A percentile compares a stretch with the other conserved stretches of the same genome.
phyloP scores from a whole-genome alignment of 2,113 vertebrate species.

The Pagrus major region DNA sequence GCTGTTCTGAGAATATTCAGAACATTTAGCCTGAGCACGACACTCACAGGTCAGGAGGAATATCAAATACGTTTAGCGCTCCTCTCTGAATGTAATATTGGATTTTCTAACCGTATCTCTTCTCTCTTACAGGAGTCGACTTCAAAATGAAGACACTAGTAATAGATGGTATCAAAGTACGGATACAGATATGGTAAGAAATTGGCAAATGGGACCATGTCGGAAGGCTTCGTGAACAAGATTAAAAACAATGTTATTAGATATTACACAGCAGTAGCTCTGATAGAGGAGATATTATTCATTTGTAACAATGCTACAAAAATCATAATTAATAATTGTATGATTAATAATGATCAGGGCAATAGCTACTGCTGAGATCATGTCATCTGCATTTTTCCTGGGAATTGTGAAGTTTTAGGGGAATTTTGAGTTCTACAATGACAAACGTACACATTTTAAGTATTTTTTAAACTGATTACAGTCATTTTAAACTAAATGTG shows the following conservation, averaged over 20 bases:
- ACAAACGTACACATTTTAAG: background rate
- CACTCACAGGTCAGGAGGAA: background rate
- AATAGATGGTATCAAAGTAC: conserved; percentile 88
- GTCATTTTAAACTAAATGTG: background rate
- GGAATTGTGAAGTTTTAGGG: background rate
- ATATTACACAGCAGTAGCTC: background rate
- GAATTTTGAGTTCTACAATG: background rate
- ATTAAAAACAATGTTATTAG: conserved; percentile 2
- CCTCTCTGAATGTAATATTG: background rate
- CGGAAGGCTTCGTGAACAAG: background rate
- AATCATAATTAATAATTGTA: background rate
- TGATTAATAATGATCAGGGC: background rate
- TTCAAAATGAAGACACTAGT: conserved; percentile 89
- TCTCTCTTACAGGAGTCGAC: conserved; percentile 82
- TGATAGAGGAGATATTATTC: background rate
- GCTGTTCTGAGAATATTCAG: background rate
- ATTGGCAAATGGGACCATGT: background rate
- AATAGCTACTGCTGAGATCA: background rate
- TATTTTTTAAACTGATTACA: background rate
- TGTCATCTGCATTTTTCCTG: background rate
- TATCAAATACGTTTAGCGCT: background rate
- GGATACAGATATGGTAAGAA: conserved; percentile 88
- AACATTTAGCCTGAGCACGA: conserved; percentile 1
- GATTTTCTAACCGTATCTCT: conserved; percentile 21
- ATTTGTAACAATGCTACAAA: background rate